Evolutionary conservation across 2,113 vertebrate species (phyloP), one percentile per base, ranked within the genome.

Genomic region (Mungos mungo): DNA sequence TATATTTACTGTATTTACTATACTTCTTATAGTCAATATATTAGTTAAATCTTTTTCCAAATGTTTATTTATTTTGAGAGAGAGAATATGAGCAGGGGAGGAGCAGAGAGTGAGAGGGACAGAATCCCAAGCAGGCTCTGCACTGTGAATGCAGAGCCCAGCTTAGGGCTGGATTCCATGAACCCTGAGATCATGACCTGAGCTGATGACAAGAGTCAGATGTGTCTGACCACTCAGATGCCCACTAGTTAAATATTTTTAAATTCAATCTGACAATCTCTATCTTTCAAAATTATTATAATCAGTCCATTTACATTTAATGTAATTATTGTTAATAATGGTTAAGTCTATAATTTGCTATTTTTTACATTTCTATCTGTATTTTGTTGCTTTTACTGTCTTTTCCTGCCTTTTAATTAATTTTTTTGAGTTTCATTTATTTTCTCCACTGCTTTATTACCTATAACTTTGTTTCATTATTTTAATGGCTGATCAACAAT

Each of bases 251-350:
- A 60, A 60, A 23, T 60, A 60, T 27, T 91, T 86, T 93, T 21
- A 45, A 50, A 86, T 76, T 7, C 5, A 81, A 82, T 63, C 33
- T 93, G 47, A 84, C 9, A 45, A 76, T 81, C 18, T 93, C 9
- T 89, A 38, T 1, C n/a, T 63, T 96, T 71, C 50, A 77, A 82
- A 93, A 60, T 81, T 69, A 82, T 27, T 50, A 50, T 47, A 25
- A 47, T 74, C 68, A 87, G 15, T 83, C 8, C 11, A 88, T 65
- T 93, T 96, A 83, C 2, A 77, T 38, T 96, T 90, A 90, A 71
- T 86, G 3, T 47, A 77, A 90, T 88, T 69, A 63, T 69, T 68
- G 1, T 81, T 52, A 80, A 35, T 35, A 93, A 38, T 38, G 3
- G 35, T 72, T 72, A 86, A 80, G 7, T 86, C 45, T 74, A 66